Base-by-base conservation (phyloP, 1,140 invertebrate genomes). In the Lethrus apterus region DNA sequence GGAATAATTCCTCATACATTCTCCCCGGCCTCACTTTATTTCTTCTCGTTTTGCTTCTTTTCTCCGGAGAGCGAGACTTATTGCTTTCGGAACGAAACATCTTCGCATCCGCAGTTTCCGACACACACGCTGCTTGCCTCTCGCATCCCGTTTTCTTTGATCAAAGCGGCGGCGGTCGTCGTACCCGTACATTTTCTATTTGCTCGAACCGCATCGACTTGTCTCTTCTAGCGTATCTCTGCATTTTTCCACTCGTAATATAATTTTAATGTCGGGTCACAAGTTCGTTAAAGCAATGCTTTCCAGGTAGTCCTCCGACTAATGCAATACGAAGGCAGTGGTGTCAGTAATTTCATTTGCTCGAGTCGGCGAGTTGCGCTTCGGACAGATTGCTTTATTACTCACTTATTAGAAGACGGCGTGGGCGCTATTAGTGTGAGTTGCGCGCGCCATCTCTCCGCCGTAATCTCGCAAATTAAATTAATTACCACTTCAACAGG, bases 1-100 rank as follows among this genome's bases (percentile, higher is more conserved):
- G 51, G 57, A 59, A 59, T 61, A 61, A 61, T 61, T 61, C 55
- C 57, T 59, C 57, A 61, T 61, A 51, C 56, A 60, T 60, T 60
- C 55, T 56, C 51, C 51, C 56, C 38, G 32, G 45, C 48, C 48
- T 48, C 44, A 55, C 53, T 59, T 55, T 53, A 52, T 59, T 55
- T 55, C 49, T 54, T 55, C 46, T 55, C 48, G 48, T 48, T 55
- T 57, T 50, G 40, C 44, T 51, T 51, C 38, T 48, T 58, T 53
- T 55, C 48, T 51, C 48, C 35, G 35, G 52, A 48, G 34, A 48
- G 48, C 24, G 40, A 46, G 58, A 60, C 58, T 60, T 60, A 56
- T 57, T 60, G 56, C 58, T 53, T 54, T 51, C 46, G 32, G 44
- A 50, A 46, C 46, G 52, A 54, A 55, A 55, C 55, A 55, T 57